Conservation (phyloP, 2,113 vertebrate species). For the Dipodomys spectabilis region DNA sequence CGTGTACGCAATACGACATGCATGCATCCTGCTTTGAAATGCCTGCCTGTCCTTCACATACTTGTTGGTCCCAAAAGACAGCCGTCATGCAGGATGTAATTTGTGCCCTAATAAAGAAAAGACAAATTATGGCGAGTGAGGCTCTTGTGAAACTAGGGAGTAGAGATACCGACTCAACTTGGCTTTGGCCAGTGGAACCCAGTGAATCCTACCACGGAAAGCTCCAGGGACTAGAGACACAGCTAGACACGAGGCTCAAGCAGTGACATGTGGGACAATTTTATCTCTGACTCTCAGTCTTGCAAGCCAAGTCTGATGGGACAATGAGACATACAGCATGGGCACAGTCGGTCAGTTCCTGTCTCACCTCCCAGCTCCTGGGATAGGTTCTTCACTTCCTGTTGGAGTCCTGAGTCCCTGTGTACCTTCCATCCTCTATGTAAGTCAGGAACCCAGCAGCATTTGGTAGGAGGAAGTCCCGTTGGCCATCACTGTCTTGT, state of each 20-base stretch:
- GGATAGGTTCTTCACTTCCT: not conserved
- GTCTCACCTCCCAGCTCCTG: not conserved
- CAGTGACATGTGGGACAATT: fast-evolving
- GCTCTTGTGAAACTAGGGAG: not conserved
- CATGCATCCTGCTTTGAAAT: not conserved
- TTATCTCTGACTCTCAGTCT: not conserved
- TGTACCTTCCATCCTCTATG: no score
- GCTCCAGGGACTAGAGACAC: no score
- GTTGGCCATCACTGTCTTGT: fast-evolving
- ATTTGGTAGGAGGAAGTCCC: not conserved
- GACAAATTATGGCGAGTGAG: not conserved
- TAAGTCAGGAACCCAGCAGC: not conserved
- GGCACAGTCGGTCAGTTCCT: not conserved
- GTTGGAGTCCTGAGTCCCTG: no score
- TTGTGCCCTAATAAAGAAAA: not conserved
- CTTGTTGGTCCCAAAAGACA: not conserved
- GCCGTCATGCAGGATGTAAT: not conserved
- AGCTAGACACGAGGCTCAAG: not conserved
- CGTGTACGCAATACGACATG: not conserved
- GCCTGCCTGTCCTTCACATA: not conserved
- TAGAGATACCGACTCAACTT: not conserved
- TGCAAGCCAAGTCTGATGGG: not conserved
- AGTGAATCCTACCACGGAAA: not conserved
- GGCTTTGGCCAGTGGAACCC: not conserved
- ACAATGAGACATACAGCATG: not conserved